Conservation (phyloP, 2,888 invertebrate species). For the Acrobasis consociella region DNA sequence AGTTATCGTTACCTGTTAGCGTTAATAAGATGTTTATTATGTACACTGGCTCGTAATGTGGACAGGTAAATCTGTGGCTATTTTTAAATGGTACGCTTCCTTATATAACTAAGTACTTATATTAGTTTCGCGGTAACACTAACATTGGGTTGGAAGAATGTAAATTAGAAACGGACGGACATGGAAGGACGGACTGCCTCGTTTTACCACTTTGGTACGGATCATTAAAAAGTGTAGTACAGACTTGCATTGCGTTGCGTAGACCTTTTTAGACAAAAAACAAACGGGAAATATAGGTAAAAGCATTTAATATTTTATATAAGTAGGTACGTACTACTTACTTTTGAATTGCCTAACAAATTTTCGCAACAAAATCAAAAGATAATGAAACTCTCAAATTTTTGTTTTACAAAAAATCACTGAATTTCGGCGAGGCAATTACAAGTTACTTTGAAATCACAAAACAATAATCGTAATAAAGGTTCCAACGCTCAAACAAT, state of each 20-base stretch:
- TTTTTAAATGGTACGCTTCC: slow-evolving; percentile 18
- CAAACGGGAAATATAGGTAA: too few species aligned
- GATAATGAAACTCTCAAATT: background rate
- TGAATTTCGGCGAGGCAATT: background rate
- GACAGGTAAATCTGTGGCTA: slow-evolving; percentile 4
- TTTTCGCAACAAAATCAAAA: background rate
- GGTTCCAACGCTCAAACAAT: background rate
- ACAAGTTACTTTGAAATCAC: background rate
- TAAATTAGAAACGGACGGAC: too few species aligned
- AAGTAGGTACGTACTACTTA: background rate
- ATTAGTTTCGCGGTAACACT: too few species aligned
- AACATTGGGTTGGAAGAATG: too few species aligned
- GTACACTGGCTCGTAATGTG: background rate
- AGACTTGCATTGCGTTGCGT: too few species aligned
- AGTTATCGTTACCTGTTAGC: slow-evolving; percentile 10
- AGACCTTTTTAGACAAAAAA: too few species aligned
- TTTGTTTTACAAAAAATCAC: background rate
- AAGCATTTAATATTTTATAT: too few species aligned
- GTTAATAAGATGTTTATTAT: slow-evolving; percentile 1
- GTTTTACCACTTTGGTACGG: too few species aligned
- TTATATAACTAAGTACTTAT: too few species aligned
- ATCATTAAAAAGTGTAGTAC: too few species aligned
- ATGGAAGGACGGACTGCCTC: too few species aligned
- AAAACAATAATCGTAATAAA: background rate
- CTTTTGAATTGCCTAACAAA: background rate